Evolutionary conservation across 2,888 invertebrate species (phyloP), one percentile per base, ranked within the genome.

Genomic region (Eulithis prunata): DNA sequence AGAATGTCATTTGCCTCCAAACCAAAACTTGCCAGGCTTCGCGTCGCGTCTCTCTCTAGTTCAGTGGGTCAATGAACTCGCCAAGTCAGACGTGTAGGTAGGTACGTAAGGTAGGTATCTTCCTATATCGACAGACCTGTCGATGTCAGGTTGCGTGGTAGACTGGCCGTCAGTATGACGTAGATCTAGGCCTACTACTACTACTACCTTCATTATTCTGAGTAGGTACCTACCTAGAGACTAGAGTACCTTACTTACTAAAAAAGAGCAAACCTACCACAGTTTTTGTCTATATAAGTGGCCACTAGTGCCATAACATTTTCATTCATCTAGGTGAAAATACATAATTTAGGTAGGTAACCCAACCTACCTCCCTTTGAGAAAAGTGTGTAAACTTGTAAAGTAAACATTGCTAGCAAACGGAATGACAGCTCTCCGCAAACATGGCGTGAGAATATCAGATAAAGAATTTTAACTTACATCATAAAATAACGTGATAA

Each of bases 1-100:
- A 56, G 41, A 60, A 56, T 60, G 36, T 52, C 51, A 66, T 61
- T 51, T 66, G 65, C 62, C 57, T 64, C 64, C 62, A 32, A 32
- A 32, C 32, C 32, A 60, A 71, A 21, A 61, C 43, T 36, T 54
- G 43, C 46, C 12, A 71, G 76, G 71, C 68, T 68, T 63, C 70
- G 68, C 66, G 69, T 69, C 74, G 73, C 45, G 8, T 47, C 47
- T 28, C 21, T 51, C 51, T 51, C 70, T 78, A 36, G 89, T 90
- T 90, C 90, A 91, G 82, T 91, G 76, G 91, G 91, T 90, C 90
- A 89, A 87, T 85, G 91, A 90, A 89, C 91, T 87, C 86, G 75
- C 75, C 61, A 63, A 57, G 72, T 72, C 78, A 79, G 81, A 75
- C 79, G 75, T 74, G 75, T 47, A 47, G 47, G 47, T 47, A 14